Percentiles rank a stretch among this genome's conserved stretches.
phyloP scores from a whole-genome alignment of 2,113 vertebrate species.

The Noctilio leporinus region DNA sequence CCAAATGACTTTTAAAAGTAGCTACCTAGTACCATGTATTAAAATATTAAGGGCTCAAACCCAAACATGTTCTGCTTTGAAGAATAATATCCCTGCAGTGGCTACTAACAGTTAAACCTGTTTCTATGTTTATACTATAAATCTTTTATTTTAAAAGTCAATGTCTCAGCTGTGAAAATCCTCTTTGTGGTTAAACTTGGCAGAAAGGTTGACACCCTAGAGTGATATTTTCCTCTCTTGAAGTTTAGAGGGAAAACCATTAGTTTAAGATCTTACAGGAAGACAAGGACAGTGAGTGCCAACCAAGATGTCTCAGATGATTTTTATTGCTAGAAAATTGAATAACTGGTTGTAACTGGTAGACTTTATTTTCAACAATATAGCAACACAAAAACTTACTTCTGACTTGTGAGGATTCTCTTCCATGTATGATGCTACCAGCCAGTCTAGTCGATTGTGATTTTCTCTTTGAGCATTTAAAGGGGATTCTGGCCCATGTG shows the following conservation, averaged over 20 bases:
- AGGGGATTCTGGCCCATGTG: constrained; percentile 10
- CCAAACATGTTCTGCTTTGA: neutral
- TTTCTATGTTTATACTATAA: constrained; percentile 57
- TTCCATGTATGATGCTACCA: neutral
- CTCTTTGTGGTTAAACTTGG: constrained; percentile 62
- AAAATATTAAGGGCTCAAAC: constrained; percentile 30
- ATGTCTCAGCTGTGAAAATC: constrained; percentile 54
- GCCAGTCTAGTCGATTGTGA: neutral
- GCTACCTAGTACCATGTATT: neutral
- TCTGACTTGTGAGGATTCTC: constrained; percentile 2
- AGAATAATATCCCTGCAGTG: neutral
- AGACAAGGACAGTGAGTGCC: neutral
- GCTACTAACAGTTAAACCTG: constrained; percentile 23
- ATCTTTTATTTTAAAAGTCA: constrained; percentile 65
- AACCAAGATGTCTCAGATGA: constrained; percentile 15
- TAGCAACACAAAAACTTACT: constrained; percentile 16
- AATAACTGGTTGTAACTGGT: constrained; percentile 18
- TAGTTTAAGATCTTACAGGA: constrained; percentile 58
- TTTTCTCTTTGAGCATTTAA: constrained; percentile 27
- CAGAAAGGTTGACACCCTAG: constrained; percentile 35
- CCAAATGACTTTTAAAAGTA: constrained; percentile 9
- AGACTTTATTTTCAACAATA: constrained; percentile 52
- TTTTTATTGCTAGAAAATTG: constrained; percentile 54
- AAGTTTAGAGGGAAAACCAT: constrained; percentile 51
- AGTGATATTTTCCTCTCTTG: constrained; percentile 21